These are phyloP conservation scores for Myrmecophaga tridactyla DNA, from an alignment of 2,113 vertebrate genomes.

Conservation along the genomic window DNA sequence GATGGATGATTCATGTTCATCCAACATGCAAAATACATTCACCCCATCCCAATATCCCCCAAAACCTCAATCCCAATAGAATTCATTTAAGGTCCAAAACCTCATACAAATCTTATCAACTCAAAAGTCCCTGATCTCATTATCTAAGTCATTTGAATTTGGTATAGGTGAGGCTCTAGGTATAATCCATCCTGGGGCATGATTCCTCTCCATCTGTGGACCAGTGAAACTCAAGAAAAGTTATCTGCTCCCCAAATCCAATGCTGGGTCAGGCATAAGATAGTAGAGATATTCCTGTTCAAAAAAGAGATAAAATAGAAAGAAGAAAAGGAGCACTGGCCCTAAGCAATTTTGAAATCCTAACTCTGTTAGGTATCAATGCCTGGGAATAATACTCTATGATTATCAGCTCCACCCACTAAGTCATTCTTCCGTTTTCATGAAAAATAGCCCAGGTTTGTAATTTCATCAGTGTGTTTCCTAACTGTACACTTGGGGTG, in stretches of 20 bases:
- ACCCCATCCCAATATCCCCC: neutral
- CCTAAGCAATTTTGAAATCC: neutral
- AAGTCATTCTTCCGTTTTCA: neutral
- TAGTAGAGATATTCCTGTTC: neutral
- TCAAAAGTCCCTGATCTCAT: neutral
- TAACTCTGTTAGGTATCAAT: neutral
- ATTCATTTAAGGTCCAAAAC: neutral
- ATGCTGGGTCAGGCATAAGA: neutral
- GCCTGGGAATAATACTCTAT: neutral
- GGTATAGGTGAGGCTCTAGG: neutral
- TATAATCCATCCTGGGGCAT: neutral
- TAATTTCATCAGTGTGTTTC: neutral
- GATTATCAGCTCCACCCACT: neutral
- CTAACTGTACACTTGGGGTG: neutral
- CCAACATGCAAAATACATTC: neutral
- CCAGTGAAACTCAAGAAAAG: neutral
- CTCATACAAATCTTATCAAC: neutral
- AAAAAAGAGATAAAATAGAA: neutral
- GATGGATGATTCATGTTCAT: neutral
- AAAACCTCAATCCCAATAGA: neutral
- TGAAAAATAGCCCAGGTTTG: neutral
- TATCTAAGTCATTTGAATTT: neutral
- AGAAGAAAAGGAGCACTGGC: neutral
- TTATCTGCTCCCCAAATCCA: neutral
- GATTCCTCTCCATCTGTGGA: neutral